These are phyloP conservation scores for Xenopus tropicalis DNA, from an alignment of 2,113 vertebrate genomes.

Conservation along the genomic window DNA sequence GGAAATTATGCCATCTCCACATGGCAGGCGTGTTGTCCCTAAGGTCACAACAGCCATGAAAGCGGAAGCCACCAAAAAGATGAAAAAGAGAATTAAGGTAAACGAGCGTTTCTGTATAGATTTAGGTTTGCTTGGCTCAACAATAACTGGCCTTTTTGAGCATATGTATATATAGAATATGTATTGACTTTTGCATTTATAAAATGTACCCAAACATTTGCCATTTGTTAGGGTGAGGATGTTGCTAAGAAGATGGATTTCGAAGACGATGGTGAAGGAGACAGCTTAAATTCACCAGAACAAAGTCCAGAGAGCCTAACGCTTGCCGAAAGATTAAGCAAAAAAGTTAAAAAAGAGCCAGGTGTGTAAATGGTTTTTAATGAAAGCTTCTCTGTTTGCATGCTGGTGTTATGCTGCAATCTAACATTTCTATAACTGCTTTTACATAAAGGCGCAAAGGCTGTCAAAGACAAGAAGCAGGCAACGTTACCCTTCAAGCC, in stretches of 20 bases:
- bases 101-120: background rate
- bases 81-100: slow-evolving; percentile 81
- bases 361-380: slow-evolving; percentile 53
- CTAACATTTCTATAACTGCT: background rate
- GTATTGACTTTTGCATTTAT: no score
- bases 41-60: slow-evolving; percentile 87
- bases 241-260: slow-evolving; percentile 70
- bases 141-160: no score
- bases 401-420: no score
- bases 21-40: slow-evolving; percentile 81
- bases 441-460: slow-evolving; percentile 39
- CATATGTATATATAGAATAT: no score
- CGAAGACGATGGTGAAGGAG: slow-evolving; percentile 63
- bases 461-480: slow-evolving; percentile 71
- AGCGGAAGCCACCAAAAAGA: slow-evolving; percentile 81
- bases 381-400: no score
- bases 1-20: slow-evolving; percentile 83
- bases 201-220: background rate
- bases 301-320: slow-evolving; percentile 42
- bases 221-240: slow-evolving; percentile 58
- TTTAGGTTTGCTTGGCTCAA: slow-evolving; percentile 2
- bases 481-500: slow-evolving; percentile 81
- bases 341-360: slow-evolving; percentile 66
- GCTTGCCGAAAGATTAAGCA: slow-evolving; percentile 65
- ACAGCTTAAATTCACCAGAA: slow-evolving; percentile 55